A percentile compares a stretch with the other conserved stretches of the same genome.
Evolutionary conservation across 2,888 invertebrate species (phyloP).

Genomic region (Drosophila borealis): DNA sequence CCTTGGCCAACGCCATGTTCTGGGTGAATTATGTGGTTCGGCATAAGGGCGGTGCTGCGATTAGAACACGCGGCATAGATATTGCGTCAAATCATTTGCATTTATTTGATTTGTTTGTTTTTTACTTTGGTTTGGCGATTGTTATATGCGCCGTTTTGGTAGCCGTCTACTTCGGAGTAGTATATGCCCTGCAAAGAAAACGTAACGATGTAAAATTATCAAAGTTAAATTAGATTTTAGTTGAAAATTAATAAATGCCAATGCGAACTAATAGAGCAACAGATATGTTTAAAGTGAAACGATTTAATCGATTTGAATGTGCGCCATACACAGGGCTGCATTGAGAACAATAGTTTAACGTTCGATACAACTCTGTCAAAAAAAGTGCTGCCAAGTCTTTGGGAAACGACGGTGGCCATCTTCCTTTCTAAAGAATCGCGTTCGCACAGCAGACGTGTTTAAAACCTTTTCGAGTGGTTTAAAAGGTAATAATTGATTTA

Average conservation of each 20-base stretch:
- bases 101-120: conserved; percentile 84
- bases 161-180: conserved; percentile 41
- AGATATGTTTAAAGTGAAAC: neutral
- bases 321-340: conserved; percentile 40
- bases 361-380: conserved; percentile 35
- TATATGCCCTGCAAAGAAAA: conserved; percentile 57
- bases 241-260: conserved; percentile 2
- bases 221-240: conserved; percentile 65
- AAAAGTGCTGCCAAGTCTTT: conserved; percentile 56
- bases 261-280: conserved; percentile 33
- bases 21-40: conserved; percentile 85
- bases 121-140: conserved; percentile 75
- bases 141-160: conserved; percentile 46
- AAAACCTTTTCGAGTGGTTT: conserved; percentile 84
- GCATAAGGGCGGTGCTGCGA: conserved; percentile 82
- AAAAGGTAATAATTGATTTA: conserved; percentile 81
- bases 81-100: conserved; percentile 82
- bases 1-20: conserved; percentile 83
- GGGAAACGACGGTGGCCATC: conserved; percentile 72
- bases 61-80: conserved; percentile 79
- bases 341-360: conserved; percentile 7
- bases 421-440: conserved; percentile 84
- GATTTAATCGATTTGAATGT: conserved; percentile 18
- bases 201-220: conserved; percentile 61
- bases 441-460: conserved; percentile 84